A percentile compares a stretch with the other conserved stretches of the same genome.
Evolutionary conservation across 1,140 invertebrate species (phyloP).

Genomic region (Zophobas morio): DNA sequence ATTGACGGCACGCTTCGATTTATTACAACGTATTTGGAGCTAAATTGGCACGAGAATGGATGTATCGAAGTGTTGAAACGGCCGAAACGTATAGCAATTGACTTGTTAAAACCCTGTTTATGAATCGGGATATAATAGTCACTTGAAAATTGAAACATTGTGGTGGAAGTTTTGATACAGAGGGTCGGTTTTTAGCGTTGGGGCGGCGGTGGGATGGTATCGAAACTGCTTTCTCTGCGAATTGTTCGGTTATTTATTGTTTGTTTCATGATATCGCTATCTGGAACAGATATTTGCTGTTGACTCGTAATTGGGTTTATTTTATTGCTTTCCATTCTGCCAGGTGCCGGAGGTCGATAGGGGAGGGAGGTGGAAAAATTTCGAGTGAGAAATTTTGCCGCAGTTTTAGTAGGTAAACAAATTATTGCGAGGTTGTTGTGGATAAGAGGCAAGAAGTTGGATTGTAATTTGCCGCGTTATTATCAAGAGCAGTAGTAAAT

Average conservation of each 20-base stretch:
- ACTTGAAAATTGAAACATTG: slow-evolving; percentile 40
- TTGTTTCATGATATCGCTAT: slow-evolving; percentile 38
- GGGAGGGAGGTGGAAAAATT: neutral
- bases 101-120: slow-evolving; percentile 40
- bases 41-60: slow-evolving; percentile 8
- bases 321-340: slow-evolving; percentile 25
- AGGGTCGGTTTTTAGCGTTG: neutral
- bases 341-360: slow-evolving; percentile 1
- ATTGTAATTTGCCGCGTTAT: too few species aligned
- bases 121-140: slow-evolving; percentile 37
- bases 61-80: slow-evolving; percentile 28
- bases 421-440: too few species aligned
- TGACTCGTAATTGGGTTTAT: slow-evolving; percentile 40
- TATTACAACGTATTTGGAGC: neutral
- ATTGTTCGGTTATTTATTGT: slow-evolving; percentile 43
- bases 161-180: slow-evolving; percentile 13
- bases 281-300: slow-evolving; percentile 41
- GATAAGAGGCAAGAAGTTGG: too few species aligned
- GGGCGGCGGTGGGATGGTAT: neutral
- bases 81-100: slow-evolving; percentile 34
- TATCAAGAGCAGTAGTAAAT: too few species aligned
- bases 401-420: neutral
- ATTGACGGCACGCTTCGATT: slow-evolving; percentile 26
- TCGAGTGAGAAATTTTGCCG: neutral
- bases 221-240: slow-evolving; percentile 20